These are phyloP conservation scores for Athetis lepigone DNA, from an alignment of 2,888 invertebrate genomes.

Conservation along the genomic window DNA sequence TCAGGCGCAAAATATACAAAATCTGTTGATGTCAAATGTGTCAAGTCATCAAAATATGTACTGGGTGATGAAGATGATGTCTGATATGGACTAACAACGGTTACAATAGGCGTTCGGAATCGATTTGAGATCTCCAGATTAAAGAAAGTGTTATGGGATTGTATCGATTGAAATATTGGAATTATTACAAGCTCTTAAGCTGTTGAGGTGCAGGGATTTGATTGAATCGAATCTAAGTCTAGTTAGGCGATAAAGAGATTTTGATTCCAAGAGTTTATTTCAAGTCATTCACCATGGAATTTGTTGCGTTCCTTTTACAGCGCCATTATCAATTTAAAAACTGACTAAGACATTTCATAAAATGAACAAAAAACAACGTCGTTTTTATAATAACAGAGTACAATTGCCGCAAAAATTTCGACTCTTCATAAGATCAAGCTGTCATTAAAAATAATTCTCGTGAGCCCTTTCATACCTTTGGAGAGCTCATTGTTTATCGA, in stretches of 20 bases:
- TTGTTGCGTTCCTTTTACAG: background rate
- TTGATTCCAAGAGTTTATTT: conserved; percentile 15
- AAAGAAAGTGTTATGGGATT: conserved; percentile 68
- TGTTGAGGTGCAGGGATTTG: conserved; percentile 48
- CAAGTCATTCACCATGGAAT: conserved; percentile 3
- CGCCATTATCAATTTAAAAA: background rate
- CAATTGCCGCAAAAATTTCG: conserved; percentile 48
- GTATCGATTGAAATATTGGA: conserved; percentile 71
- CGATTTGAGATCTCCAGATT: conserved; percentile 77
- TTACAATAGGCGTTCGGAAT: conserved; percentile 78
- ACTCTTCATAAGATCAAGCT: conserved; percentile 41
- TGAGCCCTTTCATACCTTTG: conserved; percentile 51
- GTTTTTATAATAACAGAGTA: conserved; percentile 44
- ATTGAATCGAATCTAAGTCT: conserved; percentile 45
- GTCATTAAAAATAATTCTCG: conserved; percentile 54
- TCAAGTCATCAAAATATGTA: conserved; percentile 78
- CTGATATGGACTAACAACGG: conserved; percentile 76
- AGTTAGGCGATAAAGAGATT: conserved; percentile 36
- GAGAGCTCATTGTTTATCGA: conserved; percentile 64
- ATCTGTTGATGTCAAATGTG: conserved; percentile 64
- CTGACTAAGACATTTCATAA: background rate
- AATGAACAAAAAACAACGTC: conserved; percentile 19
- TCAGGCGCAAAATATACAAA: conserved; percentile 7
- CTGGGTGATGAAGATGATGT: conserved; percentile 73
- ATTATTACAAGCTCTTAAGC: conserved; percentile 65